A percentile compares a stretch with the other conserved stretches of the same genome.
These are phyloP conservation scores for Bujurquina vittata DNA, from an alignment of 2,113 vertebrate species.

Conservation along the genomic window DNA sequence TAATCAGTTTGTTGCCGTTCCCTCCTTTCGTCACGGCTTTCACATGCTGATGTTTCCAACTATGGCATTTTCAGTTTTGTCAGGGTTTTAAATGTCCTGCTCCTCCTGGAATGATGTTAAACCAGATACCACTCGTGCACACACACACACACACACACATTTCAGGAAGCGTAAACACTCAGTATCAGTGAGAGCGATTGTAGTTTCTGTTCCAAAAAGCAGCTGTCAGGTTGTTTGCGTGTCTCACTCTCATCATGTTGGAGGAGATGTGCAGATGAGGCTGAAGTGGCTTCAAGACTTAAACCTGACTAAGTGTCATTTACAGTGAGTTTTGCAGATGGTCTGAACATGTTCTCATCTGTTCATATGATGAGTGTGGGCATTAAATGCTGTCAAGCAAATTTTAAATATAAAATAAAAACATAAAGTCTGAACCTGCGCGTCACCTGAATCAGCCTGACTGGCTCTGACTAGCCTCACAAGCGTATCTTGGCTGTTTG, in stretches of 20 bases:
- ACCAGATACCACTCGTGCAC: not conserved
- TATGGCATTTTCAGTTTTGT: not conserved
- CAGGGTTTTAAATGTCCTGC: not conserved
- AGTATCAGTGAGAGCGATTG: not conserved
- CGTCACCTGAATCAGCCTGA: not conserved
- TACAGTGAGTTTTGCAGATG: not conserved
- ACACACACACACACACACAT: not conserved
- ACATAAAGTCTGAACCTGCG: not conserved
- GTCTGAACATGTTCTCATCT: not conserved
- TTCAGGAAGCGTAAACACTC: accelerated
- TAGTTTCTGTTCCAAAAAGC: not conserved
- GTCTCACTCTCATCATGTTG: not conserved
- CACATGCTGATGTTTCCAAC: not conserved
- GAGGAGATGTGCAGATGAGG: not conserved
- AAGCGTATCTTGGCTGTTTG: not conserved
- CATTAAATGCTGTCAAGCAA: not conserved
- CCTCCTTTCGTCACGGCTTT: not conserved
- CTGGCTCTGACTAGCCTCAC: not conserved
- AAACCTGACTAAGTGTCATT: too few relatives aligned
- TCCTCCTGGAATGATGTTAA: not conserved
- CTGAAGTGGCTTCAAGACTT: not conserved
- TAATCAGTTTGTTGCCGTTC: not conserved
- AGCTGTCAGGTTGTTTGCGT: not conserved
- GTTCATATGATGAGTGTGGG: accelerated
- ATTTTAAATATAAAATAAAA: not conserved